Conservation (phyloP, 2,797 vertebrate species). For the Avahi laniger region DNA sequence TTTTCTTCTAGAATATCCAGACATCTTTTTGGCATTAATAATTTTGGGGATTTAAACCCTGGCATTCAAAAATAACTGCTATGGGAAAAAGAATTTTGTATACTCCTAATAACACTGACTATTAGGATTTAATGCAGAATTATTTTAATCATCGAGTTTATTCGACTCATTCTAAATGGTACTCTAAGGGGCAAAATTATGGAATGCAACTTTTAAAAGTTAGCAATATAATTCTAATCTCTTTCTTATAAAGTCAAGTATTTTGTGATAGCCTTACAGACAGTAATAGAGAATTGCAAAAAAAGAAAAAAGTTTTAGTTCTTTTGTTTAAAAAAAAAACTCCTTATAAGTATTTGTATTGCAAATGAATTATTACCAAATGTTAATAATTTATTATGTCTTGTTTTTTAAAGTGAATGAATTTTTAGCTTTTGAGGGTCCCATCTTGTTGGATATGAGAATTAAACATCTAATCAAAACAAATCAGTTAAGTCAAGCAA, state of each 20-base stretch:
- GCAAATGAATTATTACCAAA: slow-evolving; percentile 55
- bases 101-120: slow-evolving; percentile 19
- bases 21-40: neutral
- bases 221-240: neutral
- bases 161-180: slow-evolving; percentile 26
- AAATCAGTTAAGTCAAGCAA: slow-evolving; percentile 89
- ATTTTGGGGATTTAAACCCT: slow-evolving; percentile 1
- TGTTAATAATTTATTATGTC: slow-evolving; percentile 79
- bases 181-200: neutral
- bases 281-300: neutral
- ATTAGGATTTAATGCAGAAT: slow-evolving; percentile 46
- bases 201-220: slow-evolving; percentile 17
- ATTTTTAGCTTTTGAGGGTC: slow-evolving; percentile 93
- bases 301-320: neutral
- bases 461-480: slow-evolving; percentile 96
- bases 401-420: slow-evolving; percentile 88
- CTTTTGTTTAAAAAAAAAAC: slow-evolving; percentile 19
- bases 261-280: slow-evolving; percentile 11
- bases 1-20: slow-evolving; percentile 28
- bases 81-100: neutral
- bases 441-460: slow-evolving; percentile 93
- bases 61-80: slow-evolving; percentile 11
- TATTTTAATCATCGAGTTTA: slow-evolving; percentile 48
- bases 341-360: slow-evolving; percentile 60
- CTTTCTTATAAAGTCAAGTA: neutral